A percentile compares a stretch with the other conserved stretches of the same genome.
Evolutionary conservation across 2,888 invertebrate species (phyloP).

Genomic region (Argyresthia albistria): DNA sequence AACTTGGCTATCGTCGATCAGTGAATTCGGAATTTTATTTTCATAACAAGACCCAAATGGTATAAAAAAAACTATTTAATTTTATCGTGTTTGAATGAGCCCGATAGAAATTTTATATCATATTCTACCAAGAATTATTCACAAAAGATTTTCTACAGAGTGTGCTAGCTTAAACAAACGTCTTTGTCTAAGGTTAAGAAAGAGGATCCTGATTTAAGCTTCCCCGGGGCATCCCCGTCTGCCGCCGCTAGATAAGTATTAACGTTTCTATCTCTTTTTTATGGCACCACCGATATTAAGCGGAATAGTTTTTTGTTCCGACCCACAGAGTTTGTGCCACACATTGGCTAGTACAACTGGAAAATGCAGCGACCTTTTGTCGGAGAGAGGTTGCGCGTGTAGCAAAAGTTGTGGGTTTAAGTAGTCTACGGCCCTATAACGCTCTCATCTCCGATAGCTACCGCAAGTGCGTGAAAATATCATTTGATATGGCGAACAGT

Average conservation of each 20-base stretch:
- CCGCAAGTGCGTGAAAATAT: too few relatives aligned
- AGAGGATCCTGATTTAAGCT: constrained; percentile 1
- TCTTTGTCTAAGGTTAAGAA: not conserved
- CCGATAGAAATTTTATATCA: not conserved
- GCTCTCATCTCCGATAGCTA: too few relatives aligned
- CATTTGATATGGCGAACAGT: too few relatives aligned
- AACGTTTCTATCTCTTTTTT: constrained; percentile 40
- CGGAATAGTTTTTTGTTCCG: constrained; percentile 43
- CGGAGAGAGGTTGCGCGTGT: too few relatives aligned
- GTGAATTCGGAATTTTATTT: too few relatives aligned
- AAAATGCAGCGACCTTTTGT: not conserved
- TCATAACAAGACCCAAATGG: too few relatives aligned
- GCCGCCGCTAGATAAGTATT: constrained; percentile 28
- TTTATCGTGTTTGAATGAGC: not conserved
- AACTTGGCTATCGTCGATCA: too few relatives aligned
- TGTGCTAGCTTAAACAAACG: not conserved
- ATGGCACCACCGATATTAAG: constrained; percentile 39
- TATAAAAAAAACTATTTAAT: not conserved
- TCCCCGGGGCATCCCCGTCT: not conserved
- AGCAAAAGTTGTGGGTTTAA: too few relatives aligned
- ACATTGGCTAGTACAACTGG: not conserved
- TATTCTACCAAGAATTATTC: not conserved
- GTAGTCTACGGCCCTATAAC: too few relatives aligned
- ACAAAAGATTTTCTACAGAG: not conserved
- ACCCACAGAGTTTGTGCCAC: not conserved